Evolutionary conservation across 2,888 invertebrate species (phyloP).

Genomic region (Dynastes maya): DNA sequence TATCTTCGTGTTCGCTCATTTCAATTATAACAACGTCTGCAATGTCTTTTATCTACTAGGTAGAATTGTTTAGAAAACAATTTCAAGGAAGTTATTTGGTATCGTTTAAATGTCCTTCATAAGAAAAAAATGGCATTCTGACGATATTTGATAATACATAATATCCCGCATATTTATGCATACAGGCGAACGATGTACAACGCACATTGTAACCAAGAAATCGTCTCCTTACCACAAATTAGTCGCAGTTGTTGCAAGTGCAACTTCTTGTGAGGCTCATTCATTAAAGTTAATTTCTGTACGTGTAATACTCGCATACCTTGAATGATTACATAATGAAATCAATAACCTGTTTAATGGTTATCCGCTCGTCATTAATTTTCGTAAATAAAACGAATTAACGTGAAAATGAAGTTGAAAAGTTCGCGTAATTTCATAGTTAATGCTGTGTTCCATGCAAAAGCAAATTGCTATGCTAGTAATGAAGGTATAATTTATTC

Average conservation of each 20-base stretch:
- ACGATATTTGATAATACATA: background rate
- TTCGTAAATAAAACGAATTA: conserved; percentile 33
- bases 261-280: conserved; percentile 29
- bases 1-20: no score
- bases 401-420: conserved; percentile 7
- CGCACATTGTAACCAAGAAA: conserved; percentile 18
- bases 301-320: conserved; percentile 22
- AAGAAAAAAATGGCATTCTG: background rate
- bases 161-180: background rate
- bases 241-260: conserved; percentile 20
- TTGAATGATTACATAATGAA: conserved; percentile 21
- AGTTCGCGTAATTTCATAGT: conserved; percentile 27
- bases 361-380: conserved; percentile 21
- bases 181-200: background rate
- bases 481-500: no score
- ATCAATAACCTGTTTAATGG: conserved; percentile 39
- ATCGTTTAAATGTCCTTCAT: no score
- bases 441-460: conserved; percentile 8
- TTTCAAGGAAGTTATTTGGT: no score
- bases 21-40: no score
- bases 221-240: conserved; percentile 30
- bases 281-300: conserved; percentile 21
- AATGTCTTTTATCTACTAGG: no score
- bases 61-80: no score
- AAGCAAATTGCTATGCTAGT: background rate